These are phyloP conservation scores for Sprattus sprattus DNA, from an alignment of 2,113 vertebrate genomes.

Conservation along the genomic window DNA sequence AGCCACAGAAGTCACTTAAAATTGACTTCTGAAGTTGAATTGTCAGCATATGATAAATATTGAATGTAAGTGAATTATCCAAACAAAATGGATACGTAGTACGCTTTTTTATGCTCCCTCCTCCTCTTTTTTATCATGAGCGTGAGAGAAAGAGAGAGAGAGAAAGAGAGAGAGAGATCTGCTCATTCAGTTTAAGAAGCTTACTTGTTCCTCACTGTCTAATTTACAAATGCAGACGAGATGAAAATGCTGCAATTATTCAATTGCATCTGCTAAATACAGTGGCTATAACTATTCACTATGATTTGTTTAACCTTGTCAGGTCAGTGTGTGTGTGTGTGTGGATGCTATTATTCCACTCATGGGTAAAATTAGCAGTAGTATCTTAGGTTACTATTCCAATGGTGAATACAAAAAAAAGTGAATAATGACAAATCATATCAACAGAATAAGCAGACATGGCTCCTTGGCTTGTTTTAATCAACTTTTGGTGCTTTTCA, in stretches of 20 bases:
- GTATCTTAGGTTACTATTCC: conserved; percentile 27
- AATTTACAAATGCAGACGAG: neutral
- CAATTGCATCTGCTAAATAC: too few species aligned
- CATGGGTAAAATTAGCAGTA: conserved; percentile 47
- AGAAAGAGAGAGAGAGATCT: neutral
- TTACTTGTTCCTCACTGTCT: neutral
- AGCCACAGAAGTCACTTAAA: conserved; percentile 29
- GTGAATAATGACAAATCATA: conserved; percentile 46
- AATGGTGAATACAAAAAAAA: conserved; percentile 30
- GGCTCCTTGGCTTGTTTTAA: conserved; percentile 61
- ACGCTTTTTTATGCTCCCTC: neutral
- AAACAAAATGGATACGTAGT: conserved; percentile 3
- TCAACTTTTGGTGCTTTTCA: conserved; percentile 61
- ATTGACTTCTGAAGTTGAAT: conserved; percentile 35
- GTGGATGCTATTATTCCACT: conserved; percentile 47
- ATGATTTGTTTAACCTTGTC: conserved; percentile 34
- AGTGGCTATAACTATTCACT: neutral
- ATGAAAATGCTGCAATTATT: neutral
- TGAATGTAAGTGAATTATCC: conserved; percentile 35
- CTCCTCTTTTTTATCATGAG: neutral
- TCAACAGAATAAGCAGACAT: conserved; percentile 52
- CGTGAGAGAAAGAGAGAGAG: neutral
- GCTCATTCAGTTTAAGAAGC: neutral
- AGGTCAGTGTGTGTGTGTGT: conserved; percentile 40
- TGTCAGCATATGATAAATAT: conserved; percentile 47